phyloP scores from a whole-genome alignment of 2,888 invertebrate species.

The Spisula solida region DNA sequence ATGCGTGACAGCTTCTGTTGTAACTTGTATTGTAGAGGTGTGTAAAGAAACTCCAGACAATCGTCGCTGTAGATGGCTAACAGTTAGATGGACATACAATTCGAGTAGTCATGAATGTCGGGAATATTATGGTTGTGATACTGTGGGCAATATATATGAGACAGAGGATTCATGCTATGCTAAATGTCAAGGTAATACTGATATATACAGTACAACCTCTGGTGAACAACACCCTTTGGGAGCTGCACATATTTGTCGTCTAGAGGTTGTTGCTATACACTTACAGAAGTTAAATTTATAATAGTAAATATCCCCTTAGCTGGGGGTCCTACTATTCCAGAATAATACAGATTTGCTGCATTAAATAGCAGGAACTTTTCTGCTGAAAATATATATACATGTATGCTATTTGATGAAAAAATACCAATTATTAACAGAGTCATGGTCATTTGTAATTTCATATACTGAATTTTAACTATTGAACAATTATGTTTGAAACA shows the following conservation, averaged over 20 bases:
- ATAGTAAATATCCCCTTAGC: no score
- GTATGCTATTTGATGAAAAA: no score
- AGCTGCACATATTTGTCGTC: neutral
- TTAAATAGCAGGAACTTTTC: no score
- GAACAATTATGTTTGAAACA: no score
- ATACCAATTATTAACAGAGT: no score
- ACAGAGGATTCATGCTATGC: constrained; percentile 61
- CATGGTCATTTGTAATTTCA: no score
- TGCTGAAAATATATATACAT: no score
- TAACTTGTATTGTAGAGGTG: constrained; percentile 52
- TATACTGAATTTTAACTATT: no score
- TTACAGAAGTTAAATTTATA: no score
- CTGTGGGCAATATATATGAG: constrained; percentile 53
- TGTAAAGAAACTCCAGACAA: constrained; percentile 41
- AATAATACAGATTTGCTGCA: no score
- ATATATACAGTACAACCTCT: neutral
- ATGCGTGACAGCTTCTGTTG: neutral
- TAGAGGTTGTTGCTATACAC: no score
- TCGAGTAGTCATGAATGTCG: constrained; percentile 43
- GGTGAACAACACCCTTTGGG: neutral
- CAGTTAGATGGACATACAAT: constrained; percentile 55
- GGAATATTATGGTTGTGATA: constrained; percentile 58
- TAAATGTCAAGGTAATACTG: constrained; percentile 51
- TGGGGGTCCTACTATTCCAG: no score
- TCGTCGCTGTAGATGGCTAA: constrained; percentile 38